Evolutionary conservation across 2,797 vertebrate species (phyloP), one percentile per base, ranked within the genome.

Genomic region (Lagocephalus sceleratus): DNA sequence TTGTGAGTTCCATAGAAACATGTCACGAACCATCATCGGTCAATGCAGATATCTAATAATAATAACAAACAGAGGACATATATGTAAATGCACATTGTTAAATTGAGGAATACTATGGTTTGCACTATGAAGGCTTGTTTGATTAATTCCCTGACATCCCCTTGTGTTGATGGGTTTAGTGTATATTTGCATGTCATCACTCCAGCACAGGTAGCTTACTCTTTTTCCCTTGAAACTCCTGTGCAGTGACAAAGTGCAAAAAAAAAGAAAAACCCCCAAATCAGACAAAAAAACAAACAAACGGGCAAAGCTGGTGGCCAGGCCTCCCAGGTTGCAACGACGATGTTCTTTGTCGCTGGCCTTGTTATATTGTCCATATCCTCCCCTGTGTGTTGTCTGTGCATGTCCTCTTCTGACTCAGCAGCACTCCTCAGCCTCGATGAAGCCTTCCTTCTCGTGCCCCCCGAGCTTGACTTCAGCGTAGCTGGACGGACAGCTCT

Each of bases 361-460:
- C 58, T 59, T 53, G 14, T 14, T 35, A 12, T 14, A 55, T 72
- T 16, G 43, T 68, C 59, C 61, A 35, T 35, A 12, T 52, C 73
- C 44, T 38, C 68, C 54, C 52, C 46, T n/a, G 51, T n/a, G n/a
- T n/a, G n/a, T n/a, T n/a, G n/a, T n/a, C n/a, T n/a, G n/a, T n/a
- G n/a, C 50, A 9, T 15, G 25, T 35, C 49, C 45, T 66, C 56
- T 32, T 51, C 68, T 54, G 57, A 39, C 59, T 95, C 59, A 88
- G 66, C 88, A 95, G 86, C 93, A 96, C 75, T 96, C 94, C 70
- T 96, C 96, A 0, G 95, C 94, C 79, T 97, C 95, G 3, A 96
- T 91, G 23, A 98, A 94, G 1, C 94, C 92, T 51, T 98, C 97
- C 73, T 97, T 98, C 71, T 98, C 94, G 0, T 93, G 93, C 71